Base-by-base conservation (phyloP, 2,888 invertebrate species). In the Nomada lathburiana region DNA sequence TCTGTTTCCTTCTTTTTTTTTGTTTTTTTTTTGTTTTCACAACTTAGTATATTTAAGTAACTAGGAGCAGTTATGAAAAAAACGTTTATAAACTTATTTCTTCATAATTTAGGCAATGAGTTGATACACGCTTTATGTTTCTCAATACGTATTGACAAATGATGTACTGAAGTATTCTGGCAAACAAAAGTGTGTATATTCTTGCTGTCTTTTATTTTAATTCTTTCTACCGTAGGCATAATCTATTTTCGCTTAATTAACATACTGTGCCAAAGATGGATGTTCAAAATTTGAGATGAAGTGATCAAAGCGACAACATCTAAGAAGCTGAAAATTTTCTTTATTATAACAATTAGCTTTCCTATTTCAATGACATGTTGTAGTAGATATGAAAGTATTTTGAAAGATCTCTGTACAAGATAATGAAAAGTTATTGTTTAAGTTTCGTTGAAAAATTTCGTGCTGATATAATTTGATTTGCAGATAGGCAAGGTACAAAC, bases 191-290 rank as follows among this genome's bases (percentile, higher is more conserved):
- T 64, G 52, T 83, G 81, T 83, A 85, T 26, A 76, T 83, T 88
- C 76, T 53, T 64, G 52, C 75, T 80, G 50, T 69, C 65, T 62
- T 86, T 85, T 71, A 70, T 81, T 82, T 80, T 76, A 81, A 69
- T 77, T 80, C 67, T 84, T 82, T 80, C 67, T 65, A 57, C 57
- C 79, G 57, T 79, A 87, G 52, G 72, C 78, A 65, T 85, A 83
- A 80, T 79, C 75, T 88, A 85, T 82, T 87, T 85, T 86, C 79
- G 87, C 87, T 91, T 85, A 88, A 84, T 90, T 89, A 89, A 92
- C 72, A 86, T 90, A 92, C 87, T 91, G 91, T 92, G 92, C 92
- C 90, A 90, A 92, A 90, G 92, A 92, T 90, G 88, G 89, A 91
- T 91, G 90, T 92, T 92, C 91, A 90, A 92, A 91, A 91, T 91